These are phyloP conservation scores for Bergia puertoricense DNA, from an alignment of 92 coral and sea anemone species.

Conservation along the genomic window DNA sequence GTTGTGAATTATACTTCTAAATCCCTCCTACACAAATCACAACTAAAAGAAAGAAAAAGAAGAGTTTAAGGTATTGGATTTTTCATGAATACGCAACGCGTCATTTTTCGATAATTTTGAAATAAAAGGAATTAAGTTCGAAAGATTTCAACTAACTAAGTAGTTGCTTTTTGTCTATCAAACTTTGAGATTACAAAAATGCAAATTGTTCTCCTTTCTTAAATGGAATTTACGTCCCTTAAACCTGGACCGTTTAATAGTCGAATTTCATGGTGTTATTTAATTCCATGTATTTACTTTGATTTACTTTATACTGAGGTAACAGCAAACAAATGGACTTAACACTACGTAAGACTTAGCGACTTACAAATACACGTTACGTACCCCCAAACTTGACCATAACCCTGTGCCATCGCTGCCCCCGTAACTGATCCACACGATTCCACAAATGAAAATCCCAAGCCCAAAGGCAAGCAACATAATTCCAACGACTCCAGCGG, in stretches of 20 bases:
- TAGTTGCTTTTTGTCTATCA: neutral
- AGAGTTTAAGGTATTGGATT: too few relatives aligned
- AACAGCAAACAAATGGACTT: neutral
- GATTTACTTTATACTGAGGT: neutral
- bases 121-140: neutral
- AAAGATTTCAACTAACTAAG: neutral
- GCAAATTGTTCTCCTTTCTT: neutral
- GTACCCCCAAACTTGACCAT: slow-evolving; percentile 80
- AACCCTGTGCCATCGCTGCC: slow-evolving; percentile 61
- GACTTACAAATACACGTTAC: neutral
- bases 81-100: neutral
- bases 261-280: too few relatives aligned
- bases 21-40: too few relatives aligned
- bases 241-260: neutral
- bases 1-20: neutral
- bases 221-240: too few relatives aligned
- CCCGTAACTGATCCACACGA: slow-evolving; percentile 55
- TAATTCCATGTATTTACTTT: too few relatives aligned
- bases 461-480: slow-evolving; percentile 39
- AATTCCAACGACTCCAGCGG: slow-evolving; percentile 71
- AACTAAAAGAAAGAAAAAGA: too few relatives aligned
- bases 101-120: too few relatives aligned
- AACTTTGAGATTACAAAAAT: too few relatives aligned
- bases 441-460: slow-evolving; percentile 53
- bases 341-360: neutral